Evolutionary conservation across 2,888 invertebrate genomes (phyloP), one percentile per base, ranked within the genome.

Genomic region (Theretra japonica): DNA sequence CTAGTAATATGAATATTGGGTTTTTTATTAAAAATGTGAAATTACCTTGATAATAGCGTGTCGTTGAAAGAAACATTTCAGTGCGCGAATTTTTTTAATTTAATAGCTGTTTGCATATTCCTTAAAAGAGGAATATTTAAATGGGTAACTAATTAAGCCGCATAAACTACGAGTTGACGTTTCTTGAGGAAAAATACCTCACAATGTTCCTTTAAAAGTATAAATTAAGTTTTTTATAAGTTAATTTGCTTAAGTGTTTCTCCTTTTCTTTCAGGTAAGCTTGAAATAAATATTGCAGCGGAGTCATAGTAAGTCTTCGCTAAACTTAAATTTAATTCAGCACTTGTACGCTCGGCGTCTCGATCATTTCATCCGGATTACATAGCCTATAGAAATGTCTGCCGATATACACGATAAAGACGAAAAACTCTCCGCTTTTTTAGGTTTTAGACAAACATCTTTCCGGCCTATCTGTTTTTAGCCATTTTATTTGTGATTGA

Each of bases 231-330:
- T 60, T 70, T 69, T 68, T 41, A 30, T 23, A 33, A 68, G 25
- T 62, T 69, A 57, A 50, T 71, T 69, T 62, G 30, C 21, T 71
- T 71, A 48, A 77, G 28, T 73, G 50, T 77, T 77, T 74, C 73
- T 80, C 75, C 77, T 72, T 78, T 75, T 73, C 79, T 88, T 87
- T 50, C 87, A 90, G 90, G 89, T 90, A 90, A 86, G 88, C 75
- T 74, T 70, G 70, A 48, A 73, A 71, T 59, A 48, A 33, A 73
- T 25, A 73, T 70, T 21, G 28, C 75, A 73, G 41, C 33, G 41
- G 68, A 50, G n/a, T 19, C 21, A 72, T 68, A 71, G 78, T 79
- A 72, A 77, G 74, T 79, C 65, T 15, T 72, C 59, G 28, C 48
- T 58, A 57, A 57, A 41, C 30, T 71, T 30, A 53, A 60, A 60